Evolutionary conservation across 37 sponge, comb jelly and placozoan genomes (phyloP).

Genomic region (Aplysina aerophoba): DNA sequence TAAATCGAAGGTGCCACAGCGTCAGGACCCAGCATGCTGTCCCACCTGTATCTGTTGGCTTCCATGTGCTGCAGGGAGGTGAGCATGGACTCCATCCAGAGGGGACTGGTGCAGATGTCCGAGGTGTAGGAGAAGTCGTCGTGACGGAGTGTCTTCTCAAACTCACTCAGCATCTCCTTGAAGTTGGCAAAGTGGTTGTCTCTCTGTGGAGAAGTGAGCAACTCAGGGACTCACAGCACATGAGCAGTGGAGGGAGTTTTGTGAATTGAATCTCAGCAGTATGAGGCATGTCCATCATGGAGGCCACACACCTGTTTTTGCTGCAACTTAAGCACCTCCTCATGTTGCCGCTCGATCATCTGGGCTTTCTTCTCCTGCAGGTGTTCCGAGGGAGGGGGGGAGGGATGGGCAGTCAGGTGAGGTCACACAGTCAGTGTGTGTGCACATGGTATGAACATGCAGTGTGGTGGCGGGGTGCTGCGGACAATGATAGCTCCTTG

Average conservation of each 20-base stretch:
- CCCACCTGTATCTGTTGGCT: conserved; percentile 58
- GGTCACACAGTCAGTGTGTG: too few species aligned
- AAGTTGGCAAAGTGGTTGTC: conserved; percentile 68
- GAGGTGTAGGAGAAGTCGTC: conserved; percentile 74
- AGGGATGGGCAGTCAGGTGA: too few species aligned
- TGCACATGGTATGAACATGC: too few species aligned
- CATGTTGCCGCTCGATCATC: conserved; percentile 66
- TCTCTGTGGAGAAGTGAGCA: conserved; percentile 26
- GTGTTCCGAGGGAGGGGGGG: not conserved
- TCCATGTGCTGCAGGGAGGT: conserved; percentile 66
- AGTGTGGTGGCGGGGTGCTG: too few species aligned
- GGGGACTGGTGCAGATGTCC: conserved; percentile 63
- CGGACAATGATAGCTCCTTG: too few species aligned
- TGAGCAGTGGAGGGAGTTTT: not conserved
- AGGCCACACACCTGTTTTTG: conserved; percentile 63
- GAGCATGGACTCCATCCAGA: conserved; percentile 79
- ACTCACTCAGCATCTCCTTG: conserved; percentile 74
- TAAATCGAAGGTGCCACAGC: too few species aligned
- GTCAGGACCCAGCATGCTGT: too few species aligned
- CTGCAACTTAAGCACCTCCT: conserved; percentile 61
- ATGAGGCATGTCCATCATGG: too few species aligned
- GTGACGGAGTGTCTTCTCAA: conserved; percentile 79
- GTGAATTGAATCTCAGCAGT: not conserved
- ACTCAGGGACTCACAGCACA: not conserved
- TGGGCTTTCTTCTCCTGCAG: conserved; percentile 61